Conservation (phyloP, 2,113 vertebrate species). For the Mormyrus iriodes region DNA sequence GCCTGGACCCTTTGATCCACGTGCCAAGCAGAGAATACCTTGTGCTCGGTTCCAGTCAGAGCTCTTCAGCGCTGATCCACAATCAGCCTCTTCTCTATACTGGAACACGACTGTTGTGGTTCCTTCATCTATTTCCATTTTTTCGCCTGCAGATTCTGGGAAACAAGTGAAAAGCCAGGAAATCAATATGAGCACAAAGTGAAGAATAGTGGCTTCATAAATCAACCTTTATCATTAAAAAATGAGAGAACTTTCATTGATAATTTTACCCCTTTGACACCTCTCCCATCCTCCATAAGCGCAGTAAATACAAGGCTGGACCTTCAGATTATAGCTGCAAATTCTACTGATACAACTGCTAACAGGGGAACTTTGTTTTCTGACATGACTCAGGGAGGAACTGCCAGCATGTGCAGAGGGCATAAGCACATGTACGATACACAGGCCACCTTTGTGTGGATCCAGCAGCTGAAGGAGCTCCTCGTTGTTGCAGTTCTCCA, state of each 20-base stretch:
- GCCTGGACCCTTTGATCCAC: not conserved
- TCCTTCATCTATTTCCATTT: not conserved
- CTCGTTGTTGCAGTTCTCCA: not conserved
- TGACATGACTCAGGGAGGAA: not conserved
- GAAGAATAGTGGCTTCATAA: not conserved
- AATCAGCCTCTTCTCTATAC: slow-evolving; percentile 25
- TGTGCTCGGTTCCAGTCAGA: not conserved
- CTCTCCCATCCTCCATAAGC: not conserved
- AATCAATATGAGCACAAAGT: not conserved
- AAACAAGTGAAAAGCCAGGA: not conserved
- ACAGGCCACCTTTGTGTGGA: slow-evolving; percentile 21
- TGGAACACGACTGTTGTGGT: slow-evolving; percentile 24
- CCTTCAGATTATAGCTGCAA: not conserved
- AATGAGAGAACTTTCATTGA: not conserved
- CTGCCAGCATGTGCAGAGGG: not conserved
- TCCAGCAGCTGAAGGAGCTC: slow-evolving; percentile 24
- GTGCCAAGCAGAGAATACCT: not conserved
- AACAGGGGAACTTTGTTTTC: not conserved
- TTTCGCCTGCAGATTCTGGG: slow-evolving; percentile 20
- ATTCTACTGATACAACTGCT: not conserved
- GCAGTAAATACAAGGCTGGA: not conserved
- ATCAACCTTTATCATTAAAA: not conserved
- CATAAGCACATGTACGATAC: not conserved
- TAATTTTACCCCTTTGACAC: not conserved
- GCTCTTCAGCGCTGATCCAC: slow-evolving; percentile 2